phyloP scores from a whole-genome alignment of 2,797 vertebrate genomes.

The Sarcophilus harrisii region DNA sequence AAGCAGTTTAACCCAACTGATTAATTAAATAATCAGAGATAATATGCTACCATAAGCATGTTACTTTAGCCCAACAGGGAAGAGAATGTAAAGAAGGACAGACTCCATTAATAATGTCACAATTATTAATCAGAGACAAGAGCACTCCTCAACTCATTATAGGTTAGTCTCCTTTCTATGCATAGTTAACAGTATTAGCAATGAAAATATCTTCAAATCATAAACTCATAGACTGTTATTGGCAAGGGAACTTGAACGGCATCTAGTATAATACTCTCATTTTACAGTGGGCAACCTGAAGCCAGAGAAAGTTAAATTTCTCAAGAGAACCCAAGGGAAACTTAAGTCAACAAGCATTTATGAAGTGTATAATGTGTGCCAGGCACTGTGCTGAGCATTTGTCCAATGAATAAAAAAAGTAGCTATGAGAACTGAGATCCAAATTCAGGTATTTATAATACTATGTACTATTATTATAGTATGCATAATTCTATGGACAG shows the following conservation, averaged over 20 bases:
- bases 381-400: neutral
- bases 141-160: neutral
- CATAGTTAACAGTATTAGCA: constrained; percentile 6
- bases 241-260: constrained; percentile 33
- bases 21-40: neutral
- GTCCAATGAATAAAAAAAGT: neutral
- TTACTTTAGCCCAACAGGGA: neutral
- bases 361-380: neutral
- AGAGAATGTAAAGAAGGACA: neutral
- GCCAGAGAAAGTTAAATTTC: neutral
- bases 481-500: neutral
- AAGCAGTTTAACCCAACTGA: neutral
- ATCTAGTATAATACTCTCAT: neutral
- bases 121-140: neutral
- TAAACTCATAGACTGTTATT: constrained; percentile 57
- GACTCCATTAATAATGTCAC: neutral
- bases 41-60: neutral
- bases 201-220: constrained; percentile 65
- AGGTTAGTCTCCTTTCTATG: neutral
- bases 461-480: neutral
- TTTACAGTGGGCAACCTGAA: neutral
- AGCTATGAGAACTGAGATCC: neutral
- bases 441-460: neutral
- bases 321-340: neutral
- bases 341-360: neutral